phyloP scores from a whole-genome alignment of 2,113 vertebrate genomes.

The Notiomystis cincta region DNA sequence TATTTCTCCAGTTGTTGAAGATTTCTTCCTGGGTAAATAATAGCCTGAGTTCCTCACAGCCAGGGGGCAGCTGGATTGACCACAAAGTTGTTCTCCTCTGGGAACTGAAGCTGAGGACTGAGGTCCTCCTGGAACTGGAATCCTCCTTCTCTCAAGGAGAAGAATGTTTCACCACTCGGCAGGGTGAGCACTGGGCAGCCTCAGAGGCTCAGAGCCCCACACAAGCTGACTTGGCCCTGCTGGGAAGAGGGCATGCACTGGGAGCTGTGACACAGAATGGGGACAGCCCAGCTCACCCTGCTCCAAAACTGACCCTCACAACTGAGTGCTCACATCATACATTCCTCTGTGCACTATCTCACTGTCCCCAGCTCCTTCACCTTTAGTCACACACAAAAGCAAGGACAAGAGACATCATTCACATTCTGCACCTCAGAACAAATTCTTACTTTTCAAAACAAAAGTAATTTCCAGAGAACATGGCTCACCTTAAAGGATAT shows the following conservation, averaged over 20 bases:
- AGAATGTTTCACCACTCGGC: not conserved
- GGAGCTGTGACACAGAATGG: not conserved
- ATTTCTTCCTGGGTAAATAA: not conserved
- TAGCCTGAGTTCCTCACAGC: not conserved
- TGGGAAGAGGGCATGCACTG: not conserved
- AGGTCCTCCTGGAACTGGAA: not conserved
- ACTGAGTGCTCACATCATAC: not conserved
- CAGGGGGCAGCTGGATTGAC: not conserved
- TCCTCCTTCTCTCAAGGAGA: not conserved
- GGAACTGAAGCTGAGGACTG: not conserved
- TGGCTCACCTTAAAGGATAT: slow-evolving; percentile 86
- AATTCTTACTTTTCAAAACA: slow-evolving; percentile 23
- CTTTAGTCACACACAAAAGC: not conserved
- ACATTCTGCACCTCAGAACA: not conserved
- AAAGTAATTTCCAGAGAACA: slow-evolving; percentile 13
- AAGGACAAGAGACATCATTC: slow-evolving; percentile 18
- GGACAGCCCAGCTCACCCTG: not conserved
- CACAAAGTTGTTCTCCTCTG: not conserved
- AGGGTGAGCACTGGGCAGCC: not conserved
- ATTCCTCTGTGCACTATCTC: not conserved
- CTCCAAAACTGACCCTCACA: not conserved
- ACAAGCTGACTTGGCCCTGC: not conserved
- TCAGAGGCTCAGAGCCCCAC: not conserved
- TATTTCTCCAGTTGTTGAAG: not conserved
- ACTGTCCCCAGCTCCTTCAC: not conserved